Evolutionary conservation across 2,797 vertebrate genomes (phyloP).

Genomic region (Coregonus suidteri): DNA sequence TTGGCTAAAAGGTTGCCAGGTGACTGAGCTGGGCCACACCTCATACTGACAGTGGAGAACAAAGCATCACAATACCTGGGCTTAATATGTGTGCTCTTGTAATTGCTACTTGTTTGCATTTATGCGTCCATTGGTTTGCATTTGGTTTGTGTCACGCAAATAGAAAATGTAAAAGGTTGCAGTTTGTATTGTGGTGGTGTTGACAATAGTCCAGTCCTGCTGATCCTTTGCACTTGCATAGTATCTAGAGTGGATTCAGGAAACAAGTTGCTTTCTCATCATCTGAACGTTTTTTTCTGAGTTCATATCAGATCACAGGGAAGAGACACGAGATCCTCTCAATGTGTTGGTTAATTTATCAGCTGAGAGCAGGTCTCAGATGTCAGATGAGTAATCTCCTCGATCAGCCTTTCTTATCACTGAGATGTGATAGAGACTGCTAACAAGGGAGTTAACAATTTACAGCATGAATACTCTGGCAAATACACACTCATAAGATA

Average conservation of each 20-base stretch:
- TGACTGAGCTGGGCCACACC: conserved; percentile 29
- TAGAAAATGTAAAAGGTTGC: neutral
- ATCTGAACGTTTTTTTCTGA: conserved; percentile 18
- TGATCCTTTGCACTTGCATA: too few relatives aligned
- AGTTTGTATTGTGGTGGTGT: neutral
- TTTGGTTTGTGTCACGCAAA: conserved; percentile 7
- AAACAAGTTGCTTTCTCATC: conserved; percentile 39
- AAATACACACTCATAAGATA: neutral
- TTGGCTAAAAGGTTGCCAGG: conserved; percentile 29
- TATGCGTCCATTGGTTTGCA: conserved; percentile 18
- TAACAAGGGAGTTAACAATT: conserved; percentile 16
- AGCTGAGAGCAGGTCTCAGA: conserved; percentile 57
- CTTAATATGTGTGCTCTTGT: conserved; percentile 11
- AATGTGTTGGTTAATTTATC: conserved; percentile 70
- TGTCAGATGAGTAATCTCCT: conserved; percentile 47
- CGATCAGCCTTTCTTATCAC: conserved; percentile 55
- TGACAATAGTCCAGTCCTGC: neutral
- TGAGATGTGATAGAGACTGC: conserved; percentile 39
- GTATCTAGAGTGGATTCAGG: conserved; percentile 4
- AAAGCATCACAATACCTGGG: conserved; percentile 13
- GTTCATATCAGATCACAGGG: conserved; percentile 67
- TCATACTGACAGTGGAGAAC: conserved; percentile 8
- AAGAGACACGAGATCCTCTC: conserved; percentile 61
- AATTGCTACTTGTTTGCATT: conserved; percentile 19
- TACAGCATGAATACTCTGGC: conserved; percentile 22